phyloP scores from a whole-genome alignment of 2,797 vertebrate species.

The Chelon auratus region DNA sequence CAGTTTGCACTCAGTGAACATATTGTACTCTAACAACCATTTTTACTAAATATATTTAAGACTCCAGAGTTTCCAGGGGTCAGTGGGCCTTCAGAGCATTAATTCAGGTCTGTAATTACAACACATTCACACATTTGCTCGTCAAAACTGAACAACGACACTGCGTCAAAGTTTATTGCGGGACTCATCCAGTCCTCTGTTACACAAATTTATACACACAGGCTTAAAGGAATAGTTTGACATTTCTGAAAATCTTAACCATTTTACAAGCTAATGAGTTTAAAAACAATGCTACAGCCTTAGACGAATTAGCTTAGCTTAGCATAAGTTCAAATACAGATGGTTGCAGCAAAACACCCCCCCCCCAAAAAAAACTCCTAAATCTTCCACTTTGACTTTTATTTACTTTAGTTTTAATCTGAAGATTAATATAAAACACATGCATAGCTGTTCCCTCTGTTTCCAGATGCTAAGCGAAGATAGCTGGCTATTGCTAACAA shows the following conservation, averaged over 20 bases:
- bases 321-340: no score
- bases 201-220: background rate
- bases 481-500: no score
- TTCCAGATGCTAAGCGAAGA: no score
- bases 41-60: background rate
- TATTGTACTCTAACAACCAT: background rate
- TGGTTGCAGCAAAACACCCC: no score
- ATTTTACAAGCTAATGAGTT: no score
- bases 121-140: background rate
- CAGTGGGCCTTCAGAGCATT: conserved; percentile 27
- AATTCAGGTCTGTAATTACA: background rate
- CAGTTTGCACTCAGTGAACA: background rate
- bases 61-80: background rate
- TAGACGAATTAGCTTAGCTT: background rate
- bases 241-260: background rate
- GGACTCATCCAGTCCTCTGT: conserved; percentile 26
- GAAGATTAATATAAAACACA: no score
- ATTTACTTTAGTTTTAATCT: no score
- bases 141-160: background rate
- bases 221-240: background rate
- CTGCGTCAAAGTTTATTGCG: background rate
- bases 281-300: no score
- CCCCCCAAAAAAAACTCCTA: no score
- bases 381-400: no score
- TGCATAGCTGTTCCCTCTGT: no score